Evolutionary conservation across 2,888 invertebrate genomes (phyloP), one percentile per base, ranked within the genome.

Genomic region (Lamproptera curius): DNA sequence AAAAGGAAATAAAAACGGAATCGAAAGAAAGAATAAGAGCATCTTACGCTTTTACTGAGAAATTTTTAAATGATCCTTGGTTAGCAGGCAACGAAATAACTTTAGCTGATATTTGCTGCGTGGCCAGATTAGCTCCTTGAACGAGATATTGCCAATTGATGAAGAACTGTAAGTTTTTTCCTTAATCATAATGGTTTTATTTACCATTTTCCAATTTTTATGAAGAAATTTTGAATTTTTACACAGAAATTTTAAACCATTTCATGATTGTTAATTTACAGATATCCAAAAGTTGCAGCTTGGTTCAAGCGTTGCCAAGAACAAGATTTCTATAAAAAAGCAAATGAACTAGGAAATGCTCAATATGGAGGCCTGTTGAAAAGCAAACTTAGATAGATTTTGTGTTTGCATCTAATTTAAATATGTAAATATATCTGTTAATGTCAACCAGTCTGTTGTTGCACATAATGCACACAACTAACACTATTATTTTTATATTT

Each of bases 21-120:
- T 20, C 20, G n/a, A 6, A 35, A n/a, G 42, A 34, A 26, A 35
- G 15, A n/a, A 35, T 42, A 15, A 34, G 23, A 34, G 17, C 14
- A n/a, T 17, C 42, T 2, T 42, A 20, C 20, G 26, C 10, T 2
- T 15, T 40, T 9, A 2, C 33, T 16, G 14, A 56, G 9, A 38
- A 47, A 15, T 48, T 85, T 55, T 67, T 92, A 2, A 76, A 76
- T 0, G 74, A 74, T 3, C 63, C 82, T 5, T 92, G 89, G 77
- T 73, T 89, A 15, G 90, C 90, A 11, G 92, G 91, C 0, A 81
- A 90, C 34, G 66, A 82, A 28, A 48, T 91, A 14, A 91, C 92
- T 0, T 69, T 92, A 15, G 92, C 92, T 11, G 92, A 92, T 58
- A 78, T 90, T 41, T 82, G 88, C 52, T 82, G 91, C 28, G 81